Evolutionary conservation across 2,888 invertebrate genomes (phyloP).

Genomic region (Ptychoptera contaminata): DNA sequence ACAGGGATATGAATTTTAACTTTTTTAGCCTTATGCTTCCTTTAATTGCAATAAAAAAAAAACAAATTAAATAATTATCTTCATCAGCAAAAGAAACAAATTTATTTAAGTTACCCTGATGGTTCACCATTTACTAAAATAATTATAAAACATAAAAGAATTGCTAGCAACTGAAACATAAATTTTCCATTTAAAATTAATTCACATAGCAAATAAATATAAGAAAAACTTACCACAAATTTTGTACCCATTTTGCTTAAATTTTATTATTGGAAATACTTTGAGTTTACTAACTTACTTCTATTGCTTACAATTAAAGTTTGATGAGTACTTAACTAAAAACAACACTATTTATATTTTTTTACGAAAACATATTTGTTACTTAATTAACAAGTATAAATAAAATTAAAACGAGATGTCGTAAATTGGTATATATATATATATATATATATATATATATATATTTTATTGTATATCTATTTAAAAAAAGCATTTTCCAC

Average conservation of each 20-base stretch:
- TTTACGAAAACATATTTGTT: too few species aligned
- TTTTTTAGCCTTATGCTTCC: constrained; percentile 23
- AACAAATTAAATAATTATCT: background rate
- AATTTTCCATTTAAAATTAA: background rate
- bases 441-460: too few species aligned
- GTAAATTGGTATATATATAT: too few species aligned
- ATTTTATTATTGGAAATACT: too few species aligned
- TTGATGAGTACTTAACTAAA: too few species aligned
- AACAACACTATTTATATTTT: too few species aligned
- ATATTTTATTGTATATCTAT: too few species aligned
- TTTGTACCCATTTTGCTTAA: constrained; percentile 4
- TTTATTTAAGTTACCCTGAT: background rate
- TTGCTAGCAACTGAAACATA: background rate
- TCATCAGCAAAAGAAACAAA: background rate
- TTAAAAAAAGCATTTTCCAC: too few species aligned
- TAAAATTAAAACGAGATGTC: too few species aligned
- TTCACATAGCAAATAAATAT: background rate
- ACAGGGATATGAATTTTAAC: constrained; percentile 28
- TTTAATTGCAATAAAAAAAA: background rate
- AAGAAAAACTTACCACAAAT: constrained; percentile 2
- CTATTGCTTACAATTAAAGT: too few species aligned
- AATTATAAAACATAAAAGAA: background rate
- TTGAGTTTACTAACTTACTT: too few species aligned
- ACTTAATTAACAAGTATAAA: too few species aligned
- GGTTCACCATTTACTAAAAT: background rate